Percentiles rank a stretch among this genome's conserved stretches.
phyloP scores from a whole-genome alignment of 2,113 vertebrate species.

The Thamnaconus septentrionalis region DNA sequence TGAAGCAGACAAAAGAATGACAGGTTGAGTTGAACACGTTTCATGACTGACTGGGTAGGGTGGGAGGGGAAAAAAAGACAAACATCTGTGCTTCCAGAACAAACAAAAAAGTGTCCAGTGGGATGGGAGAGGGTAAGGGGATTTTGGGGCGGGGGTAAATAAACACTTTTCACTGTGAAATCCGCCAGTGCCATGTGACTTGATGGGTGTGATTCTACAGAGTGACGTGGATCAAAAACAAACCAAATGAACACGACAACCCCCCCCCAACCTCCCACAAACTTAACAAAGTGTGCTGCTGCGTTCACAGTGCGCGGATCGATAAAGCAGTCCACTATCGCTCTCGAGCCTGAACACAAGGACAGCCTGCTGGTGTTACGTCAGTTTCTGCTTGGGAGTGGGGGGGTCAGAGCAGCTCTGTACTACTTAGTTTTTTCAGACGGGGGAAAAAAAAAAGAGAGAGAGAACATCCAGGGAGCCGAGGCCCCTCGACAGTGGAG shows the following conservation, averaged over 20 bases:
- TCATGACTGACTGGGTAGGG: neutral
- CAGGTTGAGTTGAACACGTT: constrained; percentile 68
- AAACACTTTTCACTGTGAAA: constrained; percentile 54
- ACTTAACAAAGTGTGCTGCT: constrained; percentile 13
- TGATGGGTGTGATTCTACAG: constrained; percentile 47
- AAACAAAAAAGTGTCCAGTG: constrained; percentile 39
- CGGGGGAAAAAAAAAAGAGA: too few relatives aligned
- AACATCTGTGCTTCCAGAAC: constrained; percentile 45
- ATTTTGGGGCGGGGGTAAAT: constrained; percentile 46
- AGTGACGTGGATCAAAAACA: constrained; percentile 14
- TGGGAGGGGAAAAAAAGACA: constrained; percentile 23
- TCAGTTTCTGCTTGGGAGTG: constrained; percentile 27
- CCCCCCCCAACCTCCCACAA: too few relatives aligned
- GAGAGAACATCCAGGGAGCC: too few relatives aligned
- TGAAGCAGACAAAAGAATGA: constrained; percentile 81
- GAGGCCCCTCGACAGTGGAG: constrained; percentile 3
- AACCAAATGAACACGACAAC: too few relatives aligned
- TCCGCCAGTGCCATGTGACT: constrained; percentile 28
- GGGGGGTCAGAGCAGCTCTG: constrained; percentile 14
- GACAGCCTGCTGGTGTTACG: constrained; percentile 57
- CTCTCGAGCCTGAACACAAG: constrained; percentile 20
- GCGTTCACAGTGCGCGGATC: neutral
- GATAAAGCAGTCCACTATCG: constrained; percentile 4
- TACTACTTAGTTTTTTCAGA: constrained; percentile 4
- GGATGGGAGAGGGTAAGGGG: constrained; percentile 4